These are phyloP conservation scores for Elaphurus davidianus DNA, from an alignment of 2,113 vertebrate species.

Conservation along the genomic window DNA sequence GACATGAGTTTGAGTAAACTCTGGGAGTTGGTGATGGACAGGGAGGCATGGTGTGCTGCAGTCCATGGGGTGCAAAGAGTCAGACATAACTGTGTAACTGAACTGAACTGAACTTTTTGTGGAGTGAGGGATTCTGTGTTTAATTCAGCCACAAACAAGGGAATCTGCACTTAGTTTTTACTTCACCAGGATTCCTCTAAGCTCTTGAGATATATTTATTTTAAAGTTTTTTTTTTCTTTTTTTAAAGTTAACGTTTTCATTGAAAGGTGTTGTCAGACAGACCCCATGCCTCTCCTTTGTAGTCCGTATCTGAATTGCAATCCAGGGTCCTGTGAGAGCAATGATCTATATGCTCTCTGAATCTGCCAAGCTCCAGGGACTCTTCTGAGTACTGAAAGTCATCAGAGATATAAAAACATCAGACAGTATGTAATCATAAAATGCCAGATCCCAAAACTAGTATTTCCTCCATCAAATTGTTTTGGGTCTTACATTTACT, in stretches of 20 bases:
- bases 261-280: not conserved
- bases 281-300: not conserved
- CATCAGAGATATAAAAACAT: not conserved
- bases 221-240: not conserved
- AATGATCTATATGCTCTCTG: not conserved
- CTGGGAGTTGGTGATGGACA: not conserved
- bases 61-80: not conserved
- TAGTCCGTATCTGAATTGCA: not conserved
- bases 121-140: not conserved
- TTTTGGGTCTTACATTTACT: not conserved
- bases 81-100: not conserved
- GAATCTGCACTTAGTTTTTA: not conserved
- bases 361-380: not conserved
- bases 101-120: not conserved
- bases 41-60: not conserved
- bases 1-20: not conserved
- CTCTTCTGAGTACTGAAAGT: not conserved
- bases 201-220: not conserved
- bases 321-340: not conserved
- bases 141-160: not conserved
- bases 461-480: not conserved
- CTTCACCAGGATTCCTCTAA: not conserved
- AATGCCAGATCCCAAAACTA: not conserved
- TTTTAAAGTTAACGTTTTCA: not conserved
- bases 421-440: not conserved